Percentiles rank a stretch among this genome's conserved stretches.
These are phyloP conservation scores for Achatina immaculata DNA, from an alignment of 1,140 invertebrate species.

Conservation along the genomic window DNA sequence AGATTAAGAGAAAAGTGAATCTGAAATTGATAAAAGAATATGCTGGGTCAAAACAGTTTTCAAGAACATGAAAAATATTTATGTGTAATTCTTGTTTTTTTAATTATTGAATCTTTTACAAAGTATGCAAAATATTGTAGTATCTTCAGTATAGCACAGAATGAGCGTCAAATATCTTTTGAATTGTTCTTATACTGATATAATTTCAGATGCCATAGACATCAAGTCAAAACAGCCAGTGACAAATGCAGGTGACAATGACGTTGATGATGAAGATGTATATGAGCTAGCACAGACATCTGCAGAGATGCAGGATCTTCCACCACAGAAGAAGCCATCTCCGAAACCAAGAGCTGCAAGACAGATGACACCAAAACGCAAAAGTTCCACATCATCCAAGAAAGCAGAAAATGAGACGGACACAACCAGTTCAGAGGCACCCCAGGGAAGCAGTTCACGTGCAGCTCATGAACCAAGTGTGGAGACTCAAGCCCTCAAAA, in stretches of 20 bases:
- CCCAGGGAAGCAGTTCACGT: not conserved
- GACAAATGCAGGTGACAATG: not conserved
- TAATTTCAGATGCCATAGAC: constrained; percentile 19
- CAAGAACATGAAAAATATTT: too few species aligned
- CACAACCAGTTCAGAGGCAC: not conserved
- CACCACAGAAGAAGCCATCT: constrained; percentile 27
- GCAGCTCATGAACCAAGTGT: not conserved
- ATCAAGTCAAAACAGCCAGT: not conserved
- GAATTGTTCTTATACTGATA: not conserved
- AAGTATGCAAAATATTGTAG: too few species aligned
- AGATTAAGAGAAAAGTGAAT: too few species aligned
- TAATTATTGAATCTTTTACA: too few species aligned
- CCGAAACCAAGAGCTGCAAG: constrained; percentile 32
- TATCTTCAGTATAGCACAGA: too few species aligned
- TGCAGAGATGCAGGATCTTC: not conserved
- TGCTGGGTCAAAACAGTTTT: too few species aligned
- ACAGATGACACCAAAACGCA: not conserved
- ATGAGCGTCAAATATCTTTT: not conserved
- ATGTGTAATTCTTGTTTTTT: too few species aligned
- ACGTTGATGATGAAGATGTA: constrained; percentile 11
- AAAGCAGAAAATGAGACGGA: not conserved
- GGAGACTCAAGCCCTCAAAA: not conserved
- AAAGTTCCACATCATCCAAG: not conserved
- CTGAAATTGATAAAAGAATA: too few species aligned
- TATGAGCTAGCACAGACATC: constrained; percentile 26